Evolutionary conservation across 2,888 invertebrate genomes (phyloP).

Genomic region (Scaptomyza parva): DNA sequence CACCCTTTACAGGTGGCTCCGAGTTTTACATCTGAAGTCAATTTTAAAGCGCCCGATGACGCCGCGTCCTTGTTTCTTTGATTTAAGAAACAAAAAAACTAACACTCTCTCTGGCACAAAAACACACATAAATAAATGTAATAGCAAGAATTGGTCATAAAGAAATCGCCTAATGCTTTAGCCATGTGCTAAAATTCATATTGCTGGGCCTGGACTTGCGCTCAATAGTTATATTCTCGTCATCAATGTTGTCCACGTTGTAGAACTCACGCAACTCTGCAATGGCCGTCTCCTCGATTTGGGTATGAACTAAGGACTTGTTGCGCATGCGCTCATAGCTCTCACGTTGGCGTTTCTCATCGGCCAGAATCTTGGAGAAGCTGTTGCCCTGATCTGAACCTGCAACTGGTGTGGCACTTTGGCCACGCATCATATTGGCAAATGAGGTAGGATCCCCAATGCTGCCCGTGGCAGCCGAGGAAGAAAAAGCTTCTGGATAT

Average conservation of each 20-base stretch:
- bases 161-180: conserved; percentile 55
- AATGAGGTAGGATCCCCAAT: conserved; percentile 77
- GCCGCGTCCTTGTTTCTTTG: conserved; percentile 16
- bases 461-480: conserved; percentile 70
- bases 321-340: conserved; percentile 89
- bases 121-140: conserved; percentile 26
- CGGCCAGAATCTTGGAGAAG: conserved; percentile 88
- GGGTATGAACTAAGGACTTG: conserved; percentile 90
- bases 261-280: conserved; percentile 91
- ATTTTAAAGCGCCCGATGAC: conserved; percentile 5
- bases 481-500: conserved; percentile 32
- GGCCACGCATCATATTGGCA: conserved; percentile 81
- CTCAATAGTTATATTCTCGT: conserved; percentile 90
- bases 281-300: conserved; percentile 95
- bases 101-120: conserved; percentile 3
- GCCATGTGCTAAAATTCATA: conserved; percentile 83
- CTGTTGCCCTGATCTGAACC: conserved; percentile 61
- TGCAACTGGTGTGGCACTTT: conserved; percentile 30
- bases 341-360: conserved; percentile 90
- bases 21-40: conserved; percentile 72
- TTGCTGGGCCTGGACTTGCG: conserved; percentile 72
- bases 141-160: conserved; percentile 13
- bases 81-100: conserved; percentile 4
- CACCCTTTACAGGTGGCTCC: conserved; percentile 69
- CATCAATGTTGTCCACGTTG: conserved; percentile 88